phyloP scores from a whole-genome alignment of 2,888 invertebrate species.

The Melangyna quadrimaculata region DNA sequence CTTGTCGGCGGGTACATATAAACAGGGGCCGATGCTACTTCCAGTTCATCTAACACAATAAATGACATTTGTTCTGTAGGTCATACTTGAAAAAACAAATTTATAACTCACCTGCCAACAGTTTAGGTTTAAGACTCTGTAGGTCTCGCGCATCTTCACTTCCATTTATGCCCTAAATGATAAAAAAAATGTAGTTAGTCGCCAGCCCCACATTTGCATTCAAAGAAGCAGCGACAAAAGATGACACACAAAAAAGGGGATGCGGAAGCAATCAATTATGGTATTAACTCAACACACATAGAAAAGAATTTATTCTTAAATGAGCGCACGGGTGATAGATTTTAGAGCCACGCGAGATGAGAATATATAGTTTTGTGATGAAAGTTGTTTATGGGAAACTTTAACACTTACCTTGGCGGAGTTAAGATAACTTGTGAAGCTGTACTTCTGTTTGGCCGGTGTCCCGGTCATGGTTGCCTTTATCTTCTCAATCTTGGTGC shows the following conservation, averaged over 20 bases:
- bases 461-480: conserved; percentile 69
- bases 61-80: background rate
- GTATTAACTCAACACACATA: conserved; percentile 20
- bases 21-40: conserved; percentile 92
- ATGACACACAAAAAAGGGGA: conserved; percentile 34
- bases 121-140: conserved; percentile 54
- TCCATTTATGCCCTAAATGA: conserved; percentile 52
- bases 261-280: conserved; percentile 57
- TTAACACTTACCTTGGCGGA: conserved; percentile 55
- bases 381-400: background rate
- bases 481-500: conserved; percentile 68
- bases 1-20: conserved; percentile 88
- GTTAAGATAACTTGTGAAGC: conserved; percentile 66
- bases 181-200: background rate
- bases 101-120: conserved; percentile 46
- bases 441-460: conserved; percentile 70
- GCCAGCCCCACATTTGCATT: conserved; percentile 23
- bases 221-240: conserved; percentile 6
- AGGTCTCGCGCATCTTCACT: conserved; percentile 49
- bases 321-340: conserved; percentile 9
- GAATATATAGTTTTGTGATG: background rate
- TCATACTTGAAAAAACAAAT: background rate
- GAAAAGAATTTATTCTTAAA: background rate
- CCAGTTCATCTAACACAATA: conserved; percentile 83
- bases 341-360: background rate